Evolutionary conservation across 2,113 vertebrate species (phyloP).

Genomic region (Emydocephalus ijimae): DNA sequence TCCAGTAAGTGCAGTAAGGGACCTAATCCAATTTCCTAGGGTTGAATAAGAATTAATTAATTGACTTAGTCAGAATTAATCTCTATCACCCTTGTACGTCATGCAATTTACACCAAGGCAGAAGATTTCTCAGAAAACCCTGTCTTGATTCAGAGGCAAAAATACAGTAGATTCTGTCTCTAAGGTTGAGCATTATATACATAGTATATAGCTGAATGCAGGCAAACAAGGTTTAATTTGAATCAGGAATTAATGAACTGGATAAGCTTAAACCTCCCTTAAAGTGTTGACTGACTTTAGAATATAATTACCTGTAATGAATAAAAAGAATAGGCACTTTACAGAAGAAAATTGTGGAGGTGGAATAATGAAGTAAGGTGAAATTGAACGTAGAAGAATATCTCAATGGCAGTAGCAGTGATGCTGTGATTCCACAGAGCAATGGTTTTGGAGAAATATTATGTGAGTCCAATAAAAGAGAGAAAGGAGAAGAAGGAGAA

Average conservation of each 20-base stretch:
- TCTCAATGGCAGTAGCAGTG: neutral
- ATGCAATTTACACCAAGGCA: neutral
- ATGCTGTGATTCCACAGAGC: neutral
- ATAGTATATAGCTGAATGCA: neutral
- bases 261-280: neutral
- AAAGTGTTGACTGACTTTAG: neutral
- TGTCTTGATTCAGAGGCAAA: neutral
- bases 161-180: neutral
- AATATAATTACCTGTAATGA: neutral
- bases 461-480: neutral
- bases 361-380: neutral
- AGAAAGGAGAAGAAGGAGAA: neutral
- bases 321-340: neutral
- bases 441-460: neutral
- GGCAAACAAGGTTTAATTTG: neutral
- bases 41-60: neutral
- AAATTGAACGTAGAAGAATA: neutral
- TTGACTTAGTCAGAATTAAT: neutral
- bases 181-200: neutral
- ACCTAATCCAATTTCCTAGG: neutral
- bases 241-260: neutral
- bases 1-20: neutral
- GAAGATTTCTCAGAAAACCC: neutral
- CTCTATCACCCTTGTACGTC: neutral
- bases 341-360: neutral